Conservation (phyloP, 1,140 invertebrate genomes). For the Calosoma granatense region DNA sequence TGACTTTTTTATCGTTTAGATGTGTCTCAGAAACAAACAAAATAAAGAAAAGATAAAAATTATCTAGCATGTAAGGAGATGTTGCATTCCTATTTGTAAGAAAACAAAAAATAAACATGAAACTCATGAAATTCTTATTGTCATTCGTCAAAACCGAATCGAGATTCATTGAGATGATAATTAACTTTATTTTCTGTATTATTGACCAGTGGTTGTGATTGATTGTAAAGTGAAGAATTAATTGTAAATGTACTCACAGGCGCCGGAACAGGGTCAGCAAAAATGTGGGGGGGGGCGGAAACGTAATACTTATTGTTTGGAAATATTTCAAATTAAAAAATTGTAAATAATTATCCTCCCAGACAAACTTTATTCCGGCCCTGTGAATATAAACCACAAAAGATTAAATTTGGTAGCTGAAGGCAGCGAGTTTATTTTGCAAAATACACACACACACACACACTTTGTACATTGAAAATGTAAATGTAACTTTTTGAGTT, state of each 20-base stretch:
- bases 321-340: background rate
- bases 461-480: too few relatives aligned
- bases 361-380: too few relatives aligned
- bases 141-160: too few relatives aligned
- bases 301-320: background rate
- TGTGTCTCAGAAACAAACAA: conserved; percentile 4
- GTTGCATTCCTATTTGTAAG: conserved; percentile 6
- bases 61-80: background rate
- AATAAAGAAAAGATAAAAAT: background rate
- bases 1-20: conserved; percentile 10
- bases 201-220: background rate
- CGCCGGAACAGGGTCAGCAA: too few relatives aligned
- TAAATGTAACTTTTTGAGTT: background rate
- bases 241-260: background rate
- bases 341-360: too few relatives aligned
- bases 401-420: background rate
- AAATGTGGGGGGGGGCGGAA: too few relatives aligned
- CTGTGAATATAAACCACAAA: background rate
- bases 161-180: too few relatives aligned
- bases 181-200: background rate
- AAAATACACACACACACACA: too few relatives aligned
- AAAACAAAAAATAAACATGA: background rate
- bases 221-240: background rate
- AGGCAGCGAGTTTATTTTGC: background rate
- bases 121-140: too few relatives aligned